Conservation (phyloP, 2,113 vertebrate species). For the Coturnix japonica region DNA sequence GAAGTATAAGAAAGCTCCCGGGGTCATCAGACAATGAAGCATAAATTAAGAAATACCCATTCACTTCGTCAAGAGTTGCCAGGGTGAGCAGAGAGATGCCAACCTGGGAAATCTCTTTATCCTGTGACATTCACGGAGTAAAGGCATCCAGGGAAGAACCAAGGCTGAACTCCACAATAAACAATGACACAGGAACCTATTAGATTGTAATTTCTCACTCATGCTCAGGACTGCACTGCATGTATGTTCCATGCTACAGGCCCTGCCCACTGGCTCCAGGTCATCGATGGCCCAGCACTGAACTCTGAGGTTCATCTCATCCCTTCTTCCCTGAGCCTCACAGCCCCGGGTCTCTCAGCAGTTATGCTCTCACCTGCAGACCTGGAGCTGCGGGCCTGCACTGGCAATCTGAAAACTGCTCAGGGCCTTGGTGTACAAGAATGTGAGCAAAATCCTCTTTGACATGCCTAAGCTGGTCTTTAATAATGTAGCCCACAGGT, state of each 20-base stretch:
- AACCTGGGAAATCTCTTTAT: neutral
- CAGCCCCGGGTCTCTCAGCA: neutral
- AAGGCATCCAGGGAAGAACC: neutral
- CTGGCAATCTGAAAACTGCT: neutral
- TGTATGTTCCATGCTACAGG: neutral
- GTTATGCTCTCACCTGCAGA: neutral
- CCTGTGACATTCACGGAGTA: neutral
- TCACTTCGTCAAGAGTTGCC: neutral
- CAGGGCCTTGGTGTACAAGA: neutral
- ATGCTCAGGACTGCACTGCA: neutral
- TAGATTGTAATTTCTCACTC: neutral
- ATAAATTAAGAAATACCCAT: neutral
- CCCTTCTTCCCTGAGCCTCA: neutral
- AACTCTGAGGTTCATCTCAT: neutral
- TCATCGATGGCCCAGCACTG: neutral
- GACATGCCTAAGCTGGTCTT: constrained; percentile 44
- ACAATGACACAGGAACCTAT: neutral
- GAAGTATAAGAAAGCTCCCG: neutral
- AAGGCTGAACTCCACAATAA: neutral
- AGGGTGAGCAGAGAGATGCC: neutral
- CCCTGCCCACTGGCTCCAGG: neutral
- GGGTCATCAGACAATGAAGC: neutral
- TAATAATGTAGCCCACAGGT: constrained; percentile 51
- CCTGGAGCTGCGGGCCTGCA: neutral
- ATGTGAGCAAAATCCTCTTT: constrained; percentile 34